These are phyloP conservation scores for Leucopsar rothschildi DNA, from an alignment of 2,113 vertebrate genomes.

Conservation along the genomic window DNA sequence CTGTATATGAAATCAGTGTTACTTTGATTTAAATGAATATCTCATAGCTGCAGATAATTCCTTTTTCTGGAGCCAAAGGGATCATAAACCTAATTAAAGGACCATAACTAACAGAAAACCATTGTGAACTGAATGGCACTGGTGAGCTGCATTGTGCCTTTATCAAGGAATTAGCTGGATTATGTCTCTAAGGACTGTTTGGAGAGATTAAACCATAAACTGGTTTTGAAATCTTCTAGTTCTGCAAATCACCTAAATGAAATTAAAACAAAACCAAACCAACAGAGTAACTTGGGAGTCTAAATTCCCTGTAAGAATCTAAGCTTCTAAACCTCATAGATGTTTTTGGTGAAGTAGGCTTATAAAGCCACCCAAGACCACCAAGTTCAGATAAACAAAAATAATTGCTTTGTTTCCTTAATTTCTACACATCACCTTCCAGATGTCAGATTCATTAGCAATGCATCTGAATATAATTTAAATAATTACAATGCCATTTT, in stretches of 20 bases:
- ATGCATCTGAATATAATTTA: conserved; percentile 21
- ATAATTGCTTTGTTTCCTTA: neutral
- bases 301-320: neutral
- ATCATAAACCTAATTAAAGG: neutral
- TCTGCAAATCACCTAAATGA: neutral
- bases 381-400: neutral
- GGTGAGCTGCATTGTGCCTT: neutral
- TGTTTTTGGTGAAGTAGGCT: neutral
- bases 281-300: neutral
- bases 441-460: conserved; percentile 37
- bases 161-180: neutral
- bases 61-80: neutral
- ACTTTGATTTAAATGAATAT: neutral
- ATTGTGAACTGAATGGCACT: neutral
- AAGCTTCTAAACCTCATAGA: neutral
- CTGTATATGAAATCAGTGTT: neutral
- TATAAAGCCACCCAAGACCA: neutral
- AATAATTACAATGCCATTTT: conserved; percentile 34
- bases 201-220: neutral
- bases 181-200: neutral
- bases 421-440: neutral
- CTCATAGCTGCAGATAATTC: neutral
- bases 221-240: neutral
- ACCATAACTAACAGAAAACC: neutral
- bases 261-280: neutral